Base-by-base conservation (phyloP, 1,140 invertebrate species). In the Littorina saxatilis region DNA sequence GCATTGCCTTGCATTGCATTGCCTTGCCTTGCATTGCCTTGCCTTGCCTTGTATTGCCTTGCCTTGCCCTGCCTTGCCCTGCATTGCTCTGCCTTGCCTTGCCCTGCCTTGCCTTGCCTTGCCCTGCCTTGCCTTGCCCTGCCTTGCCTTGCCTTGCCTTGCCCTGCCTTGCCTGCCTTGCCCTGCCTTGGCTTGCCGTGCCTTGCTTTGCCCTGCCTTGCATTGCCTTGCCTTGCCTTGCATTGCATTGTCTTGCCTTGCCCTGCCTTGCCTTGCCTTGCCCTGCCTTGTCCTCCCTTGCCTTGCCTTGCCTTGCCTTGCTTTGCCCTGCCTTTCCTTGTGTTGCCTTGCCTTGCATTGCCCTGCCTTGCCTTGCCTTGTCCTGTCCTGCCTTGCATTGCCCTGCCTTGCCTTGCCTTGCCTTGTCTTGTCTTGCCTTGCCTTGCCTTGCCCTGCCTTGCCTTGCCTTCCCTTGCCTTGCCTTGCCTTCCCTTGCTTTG, bases 391-490 rank as follows among this genome's bases (percentile, higher is more conserved):
- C 63, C 77, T n/a, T n/a, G n/a, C n/a, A n/a, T n/a, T n/a, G n/a
- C n/a, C n/a, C n/a, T n/a, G n/a, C n/a, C n/a, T n/a, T 37, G 13
- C 66, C 75, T 79, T 47, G 35, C 66, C 63, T 83, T 32, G 5
- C 0, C 68, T 70, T 83, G 81, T 1, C 63, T 79, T 79, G 75
- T 13, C 73, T 29, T 61, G 80, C 52, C 73, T 27, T 61, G 80
- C 52, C 80, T 37, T 63, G 72, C 43, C 47, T 0, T 81, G 63
- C 70, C 68, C 52, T 78, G 43, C 63, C 52, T 58, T 78, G 35
- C 35, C 55, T 29, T 61, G 80, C 55, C 80, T 17, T 63, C 50
- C 43, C 73, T 39, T 61, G 80, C 55, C 80, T 39, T 63, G 72
- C 43, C 68, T 1, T 81, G 63, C 70, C 68, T 70, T 78, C 39